Evolutionary conservation across 1,140 invertebrate genomes (phyloP), one percentile per base, ranked within the genome.

Genomic region (Delia radicum): DNA sequence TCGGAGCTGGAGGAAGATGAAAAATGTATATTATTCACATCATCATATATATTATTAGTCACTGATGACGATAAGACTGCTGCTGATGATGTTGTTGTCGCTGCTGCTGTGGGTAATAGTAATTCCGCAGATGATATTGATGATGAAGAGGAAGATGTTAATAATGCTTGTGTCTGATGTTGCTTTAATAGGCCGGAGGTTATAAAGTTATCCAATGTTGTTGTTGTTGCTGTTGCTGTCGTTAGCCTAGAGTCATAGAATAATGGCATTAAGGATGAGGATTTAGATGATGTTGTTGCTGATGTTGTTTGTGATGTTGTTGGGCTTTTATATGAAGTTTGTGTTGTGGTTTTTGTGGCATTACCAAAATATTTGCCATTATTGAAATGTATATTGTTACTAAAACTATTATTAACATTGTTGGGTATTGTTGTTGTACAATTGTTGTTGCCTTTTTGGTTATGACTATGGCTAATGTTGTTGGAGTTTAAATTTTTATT

Each of bases 41-140:
- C 82, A 13, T 75, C 74, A 76, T 83, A 82, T 80, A 81, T 80
- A 79, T 79, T 83, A 72, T 73, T 62, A n/a, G 24, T 48, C 3
- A 27, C 28, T 37, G 75, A n/a, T 26, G 74, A 26, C 71, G 27
- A 74, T 48, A 63, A 48, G 37, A 73, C 48, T 72, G 48, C 61
- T 61, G 73, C 29, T 77, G 75, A 61, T 74, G 74, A 74, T 31
- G 65, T 26, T 76, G 79, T 75, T 76, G 77, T 82, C 67, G 76
- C 80, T 77, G 79, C 77, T 72, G 80, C 78, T 76, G 71, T 78
- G 42, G 76, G 69, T 75, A 63, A 37, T 74, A n/a, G n/a, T n/a
- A n/a, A n/a, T n/a, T n/a, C n/a, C n/a, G n/a, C n/a, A n/a, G n/a
- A n/a, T n/a, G n/a, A n/a, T n/a, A n/a, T n/a, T n/a, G n/a, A n/a